A percentile compares a stretch with the other conserved stretches of the same genome.
Conservation (phyloP, 2,113 vertebrate genomes). For the Phycodurus eques region DNA sequence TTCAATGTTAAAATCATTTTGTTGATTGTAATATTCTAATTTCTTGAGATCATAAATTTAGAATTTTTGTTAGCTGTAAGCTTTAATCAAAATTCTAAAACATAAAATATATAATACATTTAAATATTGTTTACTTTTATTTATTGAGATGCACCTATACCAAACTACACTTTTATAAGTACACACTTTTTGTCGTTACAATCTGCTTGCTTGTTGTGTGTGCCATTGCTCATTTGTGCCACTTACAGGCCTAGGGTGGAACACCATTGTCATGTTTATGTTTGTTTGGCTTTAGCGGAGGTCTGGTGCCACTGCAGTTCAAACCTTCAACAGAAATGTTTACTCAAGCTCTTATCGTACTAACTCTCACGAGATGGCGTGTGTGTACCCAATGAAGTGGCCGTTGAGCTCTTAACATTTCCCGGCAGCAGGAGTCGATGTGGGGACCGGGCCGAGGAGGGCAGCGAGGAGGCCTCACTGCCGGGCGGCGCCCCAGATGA, state of each 20-base stretch:
- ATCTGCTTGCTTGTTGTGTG: background rate
- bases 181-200: no score
- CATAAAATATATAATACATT: no score
- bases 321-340: background rate
- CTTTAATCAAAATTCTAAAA: no score
- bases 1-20: no score
- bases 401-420: background rate
- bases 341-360: background rate
- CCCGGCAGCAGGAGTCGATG: background rate
- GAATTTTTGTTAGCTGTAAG: no score
- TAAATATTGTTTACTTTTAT: no score
- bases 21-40: no score
- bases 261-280: background rate
- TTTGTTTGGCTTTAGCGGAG: background rate
- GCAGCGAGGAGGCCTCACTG: slow-evolving; percentile 24
- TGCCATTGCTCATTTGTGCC: background rate
- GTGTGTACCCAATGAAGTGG: background rate
- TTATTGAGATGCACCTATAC: no score
- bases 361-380: background rate
- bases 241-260: background rate
- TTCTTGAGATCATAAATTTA: no score
- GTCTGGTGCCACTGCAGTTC: background rate
- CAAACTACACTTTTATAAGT: no score
- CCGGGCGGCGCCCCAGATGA: slow-evolving; percentile 70
- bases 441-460: background rate